Conservation (phyloP, 2,888 invertebrate species). For the Coleophora flavipennella region DNA sequence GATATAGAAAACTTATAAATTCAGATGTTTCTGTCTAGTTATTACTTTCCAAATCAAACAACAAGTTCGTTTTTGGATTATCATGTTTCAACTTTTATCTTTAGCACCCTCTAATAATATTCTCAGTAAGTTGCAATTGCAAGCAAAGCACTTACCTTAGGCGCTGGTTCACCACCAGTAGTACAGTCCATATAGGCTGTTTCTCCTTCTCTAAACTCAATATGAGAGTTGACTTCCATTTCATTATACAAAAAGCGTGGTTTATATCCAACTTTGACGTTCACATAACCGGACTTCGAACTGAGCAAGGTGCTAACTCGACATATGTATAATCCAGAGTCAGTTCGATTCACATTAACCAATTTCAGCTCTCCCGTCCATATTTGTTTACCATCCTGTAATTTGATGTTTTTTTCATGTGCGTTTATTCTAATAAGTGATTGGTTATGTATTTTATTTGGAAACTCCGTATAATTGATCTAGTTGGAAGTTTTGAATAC, state of each 20-base stretch:
- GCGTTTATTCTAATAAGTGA: too few relatives aligned
- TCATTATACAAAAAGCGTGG: conserved; percentile 26
- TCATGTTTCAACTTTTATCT: too few relatives aligned
- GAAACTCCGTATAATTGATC: too few relatives aligned
- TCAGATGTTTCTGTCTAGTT: too few relatives aligned
- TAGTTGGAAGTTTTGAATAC: too few relatives aligned
- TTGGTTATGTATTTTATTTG: too few relatives aligned
- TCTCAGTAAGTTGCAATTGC: too few relatives aligned
- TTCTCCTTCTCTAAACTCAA: conserved; percentile 20
- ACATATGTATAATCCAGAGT: conserved; percentile 39
- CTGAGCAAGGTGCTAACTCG: conserved; percentile 26
- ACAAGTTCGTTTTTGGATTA: too few relatives aligned
- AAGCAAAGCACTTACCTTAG: too few relatives aligned
- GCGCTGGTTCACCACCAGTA: conserved; percentile 26
- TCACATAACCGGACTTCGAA: conserved; percentile 19
- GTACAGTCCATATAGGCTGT: conserved; percentile 24
- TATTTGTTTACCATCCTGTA: conserved; percentile 25
- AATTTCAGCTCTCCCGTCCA: conserved; percentile 20
- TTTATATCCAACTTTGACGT: conserved; percentile 28
- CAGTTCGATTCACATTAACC: conserved; percentile 15
- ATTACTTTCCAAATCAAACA: too few relatives aligned
- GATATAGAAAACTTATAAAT: too few relatives aligned
- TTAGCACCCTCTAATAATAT: too few relatives aligned
- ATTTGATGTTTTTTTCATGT: conserved; percentile 1
- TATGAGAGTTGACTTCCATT: conserved; percentile 14